A percentile compares a stretch with the other conserved stretches of the same genome.
Conservation (phyloP, 92 coral and sea anemone species). For the Phenganax marumi region DNA sequence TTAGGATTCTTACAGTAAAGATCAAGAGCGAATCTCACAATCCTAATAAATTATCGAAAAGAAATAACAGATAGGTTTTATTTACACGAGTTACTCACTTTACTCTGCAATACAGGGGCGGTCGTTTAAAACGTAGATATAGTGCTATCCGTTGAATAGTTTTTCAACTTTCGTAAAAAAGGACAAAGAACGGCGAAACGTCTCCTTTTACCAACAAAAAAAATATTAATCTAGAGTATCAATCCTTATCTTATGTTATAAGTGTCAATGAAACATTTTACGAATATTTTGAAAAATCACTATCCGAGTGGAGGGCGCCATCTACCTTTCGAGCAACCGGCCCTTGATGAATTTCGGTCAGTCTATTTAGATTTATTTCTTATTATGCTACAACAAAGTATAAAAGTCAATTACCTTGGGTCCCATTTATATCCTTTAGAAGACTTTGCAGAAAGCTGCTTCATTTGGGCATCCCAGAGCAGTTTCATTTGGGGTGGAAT, state of each 20-base stretch:
- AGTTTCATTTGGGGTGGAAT: slow-evolving; percentile 11
- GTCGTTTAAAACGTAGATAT: neutral
- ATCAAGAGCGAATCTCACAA: slow-evolving; percentile 18
- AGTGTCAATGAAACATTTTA: too few relatives aligned
- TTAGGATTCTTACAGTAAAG: slow-evolving; percentile 24
- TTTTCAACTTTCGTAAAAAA: too few relatives aligned
- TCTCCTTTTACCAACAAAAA: too few relatives aligned
- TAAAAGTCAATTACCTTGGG: neutral
- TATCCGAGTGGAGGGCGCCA: too few relatives aligned
- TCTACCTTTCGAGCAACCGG: too few relatives aligned
- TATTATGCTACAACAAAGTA: neutral
- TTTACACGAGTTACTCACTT: too few relatives aligned
- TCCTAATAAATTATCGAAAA: neutral
- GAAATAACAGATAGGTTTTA: too few relatives aligned
- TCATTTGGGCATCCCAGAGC: slow-evolving; percentile 1
- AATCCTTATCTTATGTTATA: too few relatives aligned
- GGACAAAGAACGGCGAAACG: too few relatives aligned
- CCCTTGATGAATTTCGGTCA: neutral
- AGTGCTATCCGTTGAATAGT: too few relatives aligned
- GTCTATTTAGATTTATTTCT: neutral
- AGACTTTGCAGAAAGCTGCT: slow-evolving; percentile 26
- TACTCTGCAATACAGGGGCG: neutral
- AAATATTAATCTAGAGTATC: too few relatives aligned
- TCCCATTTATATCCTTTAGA: slow-evolving; percentile 16
- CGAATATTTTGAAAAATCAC: too few relatives aligned